These are phyloP conservation scores for Diplogasteroides magnus DNA, from an alignment of 1,140 invertebrate species.

Conservation along the genomic window DNA sequence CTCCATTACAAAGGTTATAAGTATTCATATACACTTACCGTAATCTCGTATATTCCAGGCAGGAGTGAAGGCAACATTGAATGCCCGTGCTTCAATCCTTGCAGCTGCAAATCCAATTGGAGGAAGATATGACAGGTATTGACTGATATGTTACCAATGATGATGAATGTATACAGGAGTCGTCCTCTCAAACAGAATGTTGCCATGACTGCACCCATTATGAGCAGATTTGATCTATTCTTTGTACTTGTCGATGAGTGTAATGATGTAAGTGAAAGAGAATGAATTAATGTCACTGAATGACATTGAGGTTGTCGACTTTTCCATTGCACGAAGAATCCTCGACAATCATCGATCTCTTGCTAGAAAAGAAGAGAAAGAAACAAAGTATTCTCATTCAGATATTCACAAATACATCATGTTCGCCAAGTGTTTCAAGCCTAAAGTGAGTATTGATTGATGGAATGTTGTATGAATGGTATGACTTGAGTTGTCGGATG, in stretches of 20 bases:
- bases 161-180: constrained; percentile 55
- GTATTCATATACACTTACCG: not conserved
- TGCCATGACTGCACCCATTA: constrained; percentile 85
- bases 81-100: constrained; percentile 92
- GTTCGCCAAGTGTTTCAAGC: constrained; percentile 93
- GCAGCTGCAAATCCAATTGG: constrained; percentile 96
- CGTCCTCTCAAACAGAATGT: constrained; percentile 94
- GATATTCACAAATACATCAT: constrained; percentile 88
- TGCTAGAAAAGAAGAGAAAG: constrained; percentile 67
- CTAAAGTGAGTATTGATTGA: constrained; percentile 67
- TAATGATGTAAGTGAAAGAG: constrained; percentile 59
- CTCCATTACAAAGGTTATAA: constrained; percentile 77
- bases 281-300: not conserved
- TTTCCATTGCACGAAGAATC: constrained; percentile 90
- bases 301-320: constrained; percentile 69
- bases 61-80: constrained; percentile 88
- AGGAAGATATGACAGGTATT: constrained; percentile 79
- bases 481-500: constrained; percentile 62
- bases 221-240: constrained; percentile 98
- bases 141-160: not conserved
- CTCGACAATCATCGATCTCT: constrained; percentile 77
- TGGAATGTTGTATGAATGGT: not conserved
- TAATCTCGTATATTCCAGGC: constrained; percentile 59
- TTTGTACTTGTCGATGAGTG: constrained; percentile 94
- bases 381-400: constrained; percentile 71